Evolutionary conservation across 2,797 vertebrate genomes (phyloP).

Genomic region (Pseudochirops corinnae): DNA sequence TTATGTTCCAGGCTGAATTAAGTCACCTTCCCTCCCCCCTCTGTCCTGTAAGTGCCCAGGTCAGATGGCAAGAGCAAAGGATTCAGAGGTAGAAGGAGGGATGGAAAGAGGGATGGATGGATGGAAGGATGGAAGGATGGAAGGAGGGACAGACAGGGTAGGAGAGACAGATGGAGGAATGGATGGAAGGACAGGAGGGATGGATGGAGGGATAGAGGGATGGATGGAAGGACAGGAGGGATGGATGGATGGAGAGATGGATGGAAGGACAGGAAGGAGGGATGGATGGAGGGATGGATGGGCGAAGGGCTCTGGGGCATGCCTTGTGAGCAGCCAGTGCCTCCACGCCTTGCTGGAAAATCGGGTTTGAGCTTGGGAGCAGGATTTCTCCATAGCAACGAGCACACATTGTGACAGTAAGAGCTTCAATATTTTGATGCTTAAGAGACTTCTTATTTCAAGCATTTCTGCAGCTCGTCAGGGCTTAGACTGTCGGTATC

Average conservation of each 20-base stretch:
- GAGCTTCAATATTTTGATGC: slow-evolving; percentile 67
- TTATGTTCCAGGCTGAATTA: not conserved
- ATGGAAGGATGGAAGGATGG: not conserved
- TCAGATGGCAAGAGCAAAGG: not conserved
- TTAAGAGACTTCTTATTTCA: slow-evolving; percentile 60
- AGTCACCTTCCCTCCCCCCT: not conserved
- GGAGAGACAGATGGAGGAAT: too few relatives aligned
- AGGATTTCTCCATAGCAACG: slow-evolving; percentile 70
- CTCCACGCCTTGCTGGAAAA: not conserved
- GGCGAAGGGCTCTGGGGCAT: not conserved
- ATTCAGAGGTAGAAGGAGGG: rapidly evolving
- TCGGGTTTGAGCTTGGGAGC: not conserved
- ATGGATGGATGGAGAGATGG: too few relatives aligned
- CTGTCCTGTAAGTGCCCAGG: not conserved
- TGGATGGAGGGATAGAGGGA: not conserved
- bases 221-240: too few relatives aligned
- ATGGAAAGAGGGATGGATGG: not conserved
- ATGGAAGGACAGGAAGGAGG: too few relatives aligned
- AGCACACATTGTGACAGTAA: slow-evolving; percentile 58
- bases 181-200: not conserved
- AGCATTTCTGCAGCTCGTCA: slow-evolving; percentile 51
- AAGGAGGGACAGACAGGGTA: too few relatives aligned
- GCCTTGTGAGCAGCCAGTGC: not conserved
- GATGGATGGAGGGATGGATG: not conserved
- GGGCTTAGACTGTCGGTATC: slow-evolving; percentile 6